Evolutionary conservation across 2,888 invertebrate species (phyloP), one percentile per base, ranked within the genome.

Genomic region (Scaptomyza polygonia): DNA sequence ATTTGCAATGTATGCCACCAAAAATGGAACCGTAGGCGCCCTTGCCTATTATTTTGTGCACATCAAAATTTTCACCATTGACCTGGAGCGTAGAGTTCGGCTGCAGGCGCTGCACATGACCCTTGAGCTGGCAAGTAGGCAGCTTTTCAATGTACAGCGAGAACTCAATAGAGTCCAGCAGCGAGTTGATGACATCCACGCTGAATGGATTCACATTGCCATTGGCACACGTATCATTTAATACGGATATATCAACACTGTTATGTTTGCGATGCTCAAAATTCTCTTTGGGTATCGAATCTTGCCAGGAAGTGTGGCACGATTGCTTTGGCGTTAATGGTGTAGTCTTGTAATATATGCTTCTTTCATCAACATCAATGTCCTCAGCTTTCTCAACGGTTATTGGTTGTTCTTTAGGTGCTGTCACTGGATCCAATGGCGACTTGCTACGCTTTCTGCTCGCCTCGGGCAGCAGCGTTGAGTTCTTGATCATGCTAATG

Each of bases 11-110:
- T n/a, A 80, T 79, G 9, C 86, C 92, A 36, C 85, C 94, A 88
- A 94, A 96, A 39, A 97, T 96, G 43, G 95, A 95, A 25, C 97
- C 97, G 89, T 95, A 97, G 56, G 95, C 95, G 43, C 97, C 97
- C 93, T 96, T 96, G 7, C 96, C 97, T 73, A 97, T 93, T 83
- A 95, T 93, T 91, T 95, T 96, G 57, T 94, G 93, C 67, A 95
- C 91, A 8, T 93, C 91, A 78, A 94, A 95, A 68, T 92, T 92
- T 57, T 93, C 93, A 71, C 92, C 92, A 3, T 93, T 93, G 29
- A 94, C 91, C 48, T 89, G 89, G 32, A 94, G 79, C 11, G 88
- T 87, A 1, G 92, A 88, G 5, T 91, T 91, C 62, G 90, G 88
- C 79, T 92, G 92, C 67, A 95, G 72, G 72, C 94, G 93, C 8